Base-by-base conservation (phyloP, 2,797 vertebrate genomes). In the Oreortyx pictus region DNA sequence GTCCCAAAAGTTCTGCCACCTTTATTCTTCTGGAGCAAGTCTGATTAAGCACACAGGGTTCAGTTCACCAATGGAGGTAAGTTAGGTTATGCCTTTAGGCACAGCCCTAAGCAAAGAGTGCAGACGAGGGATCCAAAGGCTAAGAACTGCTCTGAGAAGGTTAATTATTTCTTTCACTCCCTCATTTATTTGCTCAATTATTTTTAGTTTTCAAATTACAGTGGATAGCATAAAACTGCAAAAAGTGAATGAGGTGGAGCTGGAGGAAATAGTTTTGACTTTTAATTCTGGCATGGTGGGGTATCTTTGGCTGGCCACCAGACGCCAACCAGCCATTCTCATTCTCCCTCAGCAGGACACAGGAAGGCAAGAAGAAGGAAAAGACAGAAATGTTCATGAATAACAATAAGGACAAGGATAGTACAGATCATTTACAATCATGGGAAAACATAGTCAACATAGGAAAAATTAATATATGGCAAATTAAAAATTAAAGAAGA, bases 131-230 rank as follows among this genome's bases (percentile, higher is more conserved):
- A 52, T 74, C 10, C 43, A 88, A 70, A 86, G 60, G 22, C 50
- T 74, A 75, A 62, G 43, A 82, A 67, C 46, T 78, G 3, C 44
- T 77, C 39, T 47, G 33, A 77, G 49, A 77, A 86, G 68, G 59
- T 75, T 81, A 80, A 68, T 71, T 82, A 72, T 88, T 65, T 89
- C 43, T 81, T 84, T 89, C 47, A 52, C 37, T 88, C 29, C 6
- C 29, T 81, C 18, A 41, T 8, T 33, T 68, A 22, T 41, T 59
- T 67, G 4, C n/a, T 54, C 70, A 16, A 39, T 76, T 85, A 54
- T 72, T 93, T 88, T 84, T 44, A 56, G 13, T 50, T 50, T 47
- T 46, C 41, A 50, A 59, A 77, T 64, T 64, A 65, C 25, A 60
- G 16, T 9, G 3, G 6, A 31, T 46, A n/a, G 23, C 57, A 49